phyloP scores from a whole-genome alignment of 2,797 vertebrate genomes.

The Sebastes miniatus region DNA sequence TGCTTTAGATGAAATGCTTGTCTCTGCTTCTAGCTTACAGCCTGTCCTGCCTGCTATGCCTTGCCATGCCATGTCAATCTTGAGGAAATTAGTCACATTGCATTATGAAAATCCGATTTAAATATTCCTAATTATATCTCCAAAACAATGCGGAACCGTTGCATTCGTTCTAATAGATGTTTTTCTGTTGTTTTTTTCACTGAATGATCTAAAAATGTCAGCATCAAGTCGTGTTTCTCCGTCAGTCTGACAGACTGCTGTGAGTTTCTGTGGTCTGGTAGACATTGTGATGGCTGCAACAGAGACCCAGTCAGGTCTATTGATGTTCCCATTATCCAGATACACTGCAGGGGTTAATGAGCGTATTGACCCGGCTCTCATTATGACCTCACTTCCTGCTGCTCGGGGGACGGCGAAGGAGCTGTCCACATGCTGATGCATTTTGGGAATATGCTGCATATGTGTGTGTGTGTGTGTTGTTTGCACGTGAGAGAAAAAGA shows the following conservation, averaged over 20 bases:
- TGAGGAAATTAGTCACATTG: not conserved
- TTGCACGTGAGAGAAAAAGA: slow-evolving; percentile 17
- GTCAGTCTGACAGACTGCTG: slow-evolving; percentile 28
- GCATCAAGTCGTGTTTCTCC: slow-evolving; percentile 17
- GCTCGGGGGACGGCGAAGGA: slow-evolving; percentile 45
- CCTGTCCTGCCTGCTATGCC: slow-evolving; percentile 69
- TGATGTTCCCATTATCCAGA: slow-evolving; percentile 73
- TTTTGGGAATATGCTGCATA: slow-evolving; percentile 46
- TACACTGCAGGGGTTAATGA: slow-evolving; percentile 76
- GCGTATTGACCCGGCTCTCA: slow-evolving; percentile 67
- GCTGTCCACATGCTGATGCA: slow-evolving; percentile 46
- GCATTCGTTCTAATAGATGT: not conserved
- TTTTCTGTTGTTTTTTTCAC: not conserved
- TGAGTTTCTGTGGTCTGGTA: slow-evolving; percentile 37
- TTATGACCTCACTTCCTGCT: slow-evolving; percentile 80
- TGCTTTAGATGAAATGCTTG: slow-evolving; percentile 10
- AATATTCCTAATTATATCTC: not conserved
- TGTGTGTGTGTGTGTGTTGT: slow-evolving; percentile 16
- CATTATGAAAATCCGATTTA: not conserved
- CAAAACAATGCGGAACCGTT: not conserved
- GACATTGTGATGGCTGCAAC: slow-evolving; percentile 27
- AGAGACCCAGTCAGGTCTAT: slow-evolving; percentile 61
- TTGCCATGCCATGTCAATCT: slow-evolving; percentile 58
- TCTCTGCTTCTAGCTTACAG: slow-evolving; percentile 54
- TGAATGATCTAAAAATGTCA: slow-evolving; percentile 11